Conservation (phyloP, 2,888 invertebrate genomes). For the Alloplasta piceator region DNA sequence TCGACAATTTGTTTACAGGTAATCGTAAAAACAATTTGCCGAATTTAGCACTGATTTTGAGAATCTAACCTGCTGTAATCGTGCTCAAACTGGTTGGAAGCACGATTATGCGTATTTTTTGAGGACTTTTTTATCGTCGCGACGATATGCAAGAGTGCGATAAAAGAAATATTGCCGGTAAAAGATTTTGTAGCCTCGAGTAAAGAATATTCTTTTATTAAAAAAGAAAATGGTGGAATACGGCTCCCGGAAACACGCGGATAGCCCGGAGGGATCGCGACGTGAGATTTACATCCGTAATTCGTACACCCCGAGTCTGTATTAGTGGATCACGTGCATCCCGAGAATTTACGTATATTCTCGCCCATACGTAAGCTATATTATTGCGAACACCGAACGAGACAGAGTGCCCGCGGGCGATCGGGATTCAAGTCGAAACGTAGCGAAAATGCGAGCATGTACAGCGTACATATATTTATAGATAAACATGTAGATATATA, state of each 20-base stretch:
- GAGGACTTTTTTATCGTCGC: too few relatives aligned
- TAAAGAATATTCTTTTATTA: constrained; percentile 48
- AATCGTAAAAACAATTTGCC: too few relatives aligned
- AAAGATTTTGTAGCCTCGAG: background rate
- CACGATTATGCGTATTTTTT: too few relatives aligned
- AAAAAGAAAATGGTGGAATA: constrained; percentile 44
- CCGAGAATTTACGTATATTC: background rate
- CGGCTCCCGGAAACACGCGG: constrained; percentile 31
- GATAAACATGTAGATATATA: constrained; percentile 10
- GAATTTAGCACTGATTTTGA: too few relatives aligned
- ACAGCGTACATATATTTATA: background rate
- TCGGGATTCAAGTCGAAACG: constrained; percentile 26
- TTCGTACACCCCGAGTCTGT: constrained; percentile 63
- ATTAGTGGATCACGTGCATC: background rate
- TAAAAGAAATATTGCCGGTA: background rate
- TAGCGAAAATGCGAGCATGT: constrained; percentile 6
- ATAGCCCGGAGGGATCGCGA: constrained; percentile 48
- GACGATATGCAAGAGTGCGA: too few relatives aligned
- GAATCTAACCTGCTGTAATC: too few relatives aligned
- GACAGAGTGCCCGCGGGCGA: constrained; percentile 38
- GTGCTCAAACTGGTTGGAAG: too few relatives aligned
- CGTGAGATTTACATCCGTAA: constrained; percentile 77
- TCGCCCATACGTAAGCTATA: background rate
- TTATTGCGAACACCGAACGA: constrained; percentile 13
- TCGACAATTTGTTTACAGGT: too few relatives aligned